Conservation (phyloP, 2,797 vertebrate genomes). For the Acipenser transmontanus region DNA sequence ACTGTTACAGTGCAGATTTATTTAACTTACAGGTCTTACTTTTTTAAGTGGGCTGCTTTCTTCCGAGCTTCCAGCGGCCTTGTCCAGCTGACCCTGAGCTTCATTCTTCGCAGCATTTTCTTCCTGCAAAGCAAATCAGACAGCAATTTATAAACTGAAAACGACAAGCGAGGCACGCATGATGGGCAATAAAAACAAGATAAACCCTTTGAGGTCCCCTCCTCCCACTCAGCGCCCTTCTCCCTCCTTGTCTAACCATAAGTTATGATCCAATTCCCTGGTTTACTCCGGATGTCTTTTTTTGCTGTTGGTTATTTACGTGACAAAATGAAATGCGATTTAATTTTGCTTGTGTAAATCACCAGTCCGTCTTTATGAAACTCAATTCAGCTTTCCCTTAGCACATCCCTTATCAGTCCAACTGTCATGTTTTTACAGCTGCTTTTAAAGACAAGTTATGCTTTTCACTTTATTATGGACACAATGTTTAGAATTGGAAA, state of each 20-base stretch:
- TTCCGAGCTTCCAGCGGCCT: conserved; percentile 52
- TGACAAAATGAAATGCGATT: conserved; percentile 30
- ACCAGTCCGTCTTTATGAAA: conserved; percentile 20
- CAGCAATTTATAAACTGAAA: conserved; percentile 29
- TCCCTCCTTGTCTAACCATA: background rate
- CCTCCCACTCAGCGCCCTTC: background rate
- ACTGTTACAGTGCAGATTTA: no score
- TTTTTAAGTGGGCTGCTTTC: conserved; percentile 68
- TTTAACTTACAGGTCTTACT: conserved; percentile 50
- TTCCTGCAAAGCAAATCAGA: conserved; percentile 62
- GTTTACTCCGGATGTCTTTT: background rate
- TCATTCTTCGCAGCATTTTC: conserved; percentile 62
- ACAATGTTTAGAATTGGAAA: no score
- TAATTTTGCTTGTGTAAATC: conserved; percentile 31
- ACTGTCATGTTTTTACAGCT: no score
- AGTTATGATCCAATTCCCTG: background rate
- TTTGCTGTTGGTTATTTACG: conserved; percentile 10
- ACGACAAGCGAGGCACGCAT: conserved; percentile 24
- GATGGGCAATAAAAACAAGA: conserved; percentile 6
- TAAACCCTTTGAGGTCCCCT: background rate
- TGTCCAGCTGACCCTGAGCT: conserved; percentile 51
- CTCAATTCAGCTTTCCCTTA: background rate
- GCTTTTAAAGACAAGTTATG: no score
- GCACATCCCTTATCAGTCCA: no score
- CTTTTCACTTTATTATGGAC: no score